Evolutionary conservation across 2,113 vertebrate species (phyloP).

Genomic region (Corythaixoides concolor): DNA sequence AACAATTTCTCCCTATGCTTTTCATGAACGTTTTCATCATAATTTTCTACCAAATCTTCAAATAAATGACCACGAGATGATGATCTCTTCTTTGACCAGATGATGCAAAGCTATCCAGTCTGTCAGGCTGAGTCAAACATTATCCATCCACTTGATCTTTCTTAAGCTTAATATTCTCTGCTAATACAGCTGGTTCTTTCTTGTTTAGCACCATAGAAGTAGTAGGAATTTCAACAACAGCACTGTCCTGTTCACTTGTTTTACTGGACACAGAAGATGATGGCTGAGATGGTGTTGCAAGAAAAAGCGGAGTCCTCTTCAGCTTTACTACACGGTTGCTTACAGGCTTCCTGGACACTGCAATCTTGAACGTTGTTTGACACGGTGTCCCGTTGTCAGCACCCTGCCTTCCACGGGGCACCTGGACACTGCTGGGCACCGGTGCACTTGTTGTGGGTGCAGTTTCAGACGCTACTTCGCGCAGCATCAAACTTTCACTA

Average conservation of each 20-base stretch:
- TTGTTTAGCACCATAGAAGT: background rate
- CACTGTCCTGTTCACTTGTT: background rate
- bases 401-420: background rate
- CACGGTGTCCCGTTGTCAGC: background rate
- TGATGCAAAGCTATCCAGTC: background rate
- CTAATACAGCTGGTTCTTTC: background rate
- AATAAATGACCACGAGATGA: background rate
- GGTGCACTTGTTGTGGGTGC: accelerated
- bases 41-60: background rate
- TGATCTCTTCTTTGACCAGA: background rate
- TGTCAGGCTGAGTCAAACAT: background rate
- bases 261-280: background rate
- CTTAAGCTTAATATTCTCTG: background rate
- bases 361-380: background rate
- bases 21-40: background rate
- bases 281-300: background rate
- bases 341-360: background rate
- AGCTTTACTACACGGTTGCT: constrained; percentile 60
- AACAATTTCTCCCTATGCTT: background rate
- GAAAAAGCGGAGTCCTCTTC: constrained; percentile 56
- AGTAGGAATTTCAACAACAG: background rate
- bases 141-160: background rate
- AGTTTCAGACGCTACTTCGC: background rate
- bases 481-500: background rate
- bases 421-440: background rate